Evolutionary conservation across 2,113 vertebrate genomes (phyloP).

Genomic region (Ibidorhyncha struthersii): DNA sequence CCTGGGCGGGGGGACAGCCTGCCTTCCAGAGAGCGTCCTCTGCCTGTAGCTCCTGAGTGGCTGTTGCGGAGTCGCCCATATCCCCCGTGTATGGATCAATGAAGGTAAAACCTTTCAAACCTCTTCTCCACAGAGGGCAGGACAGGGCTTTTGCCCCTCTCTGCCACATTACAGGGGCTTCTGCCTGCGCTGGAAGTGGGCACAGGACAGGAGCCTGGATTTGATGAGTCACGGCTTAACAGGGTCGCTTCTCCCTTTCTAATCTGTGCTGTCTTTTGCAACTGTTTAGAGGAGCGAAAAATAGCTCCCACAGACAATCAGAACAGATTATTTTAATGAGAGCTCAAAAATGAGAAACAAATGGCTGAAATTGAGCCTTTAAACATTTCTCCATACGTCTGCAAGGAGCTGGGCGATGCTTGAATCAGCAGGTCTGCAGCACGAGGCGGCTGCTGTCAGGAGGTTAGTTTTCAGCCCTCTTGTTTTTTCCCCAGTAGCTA

Average conservation of each 20-base stretch:
- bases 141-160: background rate
- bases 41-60: background rate
- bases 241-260: background rate
- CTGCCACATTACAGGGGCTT: fast-evolving
- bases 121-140: background rate
- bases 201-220: background rate
- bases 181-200: background rate
- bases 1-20: background rate
- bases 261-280: conserved; percentile 7
- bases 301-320: conserved; percentile 76
- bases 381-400: background rate
- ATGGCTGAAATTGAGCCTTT: conserved; percentile 65
- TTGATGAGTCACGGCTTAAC: conserved; percentile 42
- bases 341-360: conserved; percentile 70
- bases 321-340: conserved; percentile 80
- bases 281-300: conserved; percentile 47
- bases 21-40: background rate
- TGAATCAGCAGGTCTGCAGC: conserved; percentile 68
- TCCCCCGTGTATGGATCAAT: fast-evolving
- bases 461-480: background rate
- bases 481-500: background rate
- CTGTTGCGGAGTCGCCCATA: fast-evolving
- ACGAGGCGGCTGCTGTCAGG: background rate
- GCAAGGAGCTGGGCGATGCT: background rate
- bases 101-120: background rate